Evolutionary conservation across 2,113 vertebrate species (phyloP).

Genomic region (Uria aalge): DNA sequence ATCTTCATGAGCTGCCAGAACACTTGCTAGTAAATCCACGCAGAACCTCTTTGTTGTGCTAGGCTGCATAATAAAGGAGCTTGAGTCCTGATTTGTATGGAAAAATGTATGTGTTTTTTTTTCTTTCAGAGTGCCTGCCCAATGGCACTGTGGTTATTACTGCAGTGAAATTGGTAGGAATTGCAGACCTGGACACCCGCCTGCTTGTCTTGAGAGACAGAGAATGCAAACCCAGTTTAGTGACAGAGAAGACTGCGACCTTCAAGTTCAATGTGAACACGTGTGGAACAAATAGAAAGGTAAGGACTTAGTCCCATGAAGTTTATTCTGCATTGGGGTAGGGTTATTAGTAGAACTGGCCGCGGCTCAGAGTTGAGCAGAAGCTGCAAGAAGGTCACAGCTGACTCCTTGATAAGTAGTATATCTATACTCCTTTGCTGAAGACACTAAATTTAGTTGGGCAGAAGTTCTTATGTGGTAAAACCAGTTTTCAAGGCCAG

Average conservation of each 20-base stretch:
- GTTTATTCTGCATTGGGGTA: neutral
- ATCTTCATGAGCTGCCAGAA: neutral
- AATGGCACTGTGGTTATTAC: slow-evolving; percentile 53
- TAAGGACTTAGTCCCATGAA: neutral
- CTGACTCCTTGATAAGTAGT: neutral
- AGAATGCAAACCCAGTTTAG: slow-evolving; percentile 1
- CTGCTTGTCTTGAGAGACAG: slow-evolving; percentile 42
- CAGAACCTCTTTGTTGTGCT: neutral
- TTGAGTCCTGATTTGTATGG: neutral
- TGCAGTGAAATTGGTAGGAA: neutral
- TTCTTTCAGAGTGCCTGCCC: slow-evolving; percentile 53
- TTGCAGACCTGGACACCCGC: slow-evolving; percentile 23
- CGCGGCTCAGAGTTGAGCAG: neutral
- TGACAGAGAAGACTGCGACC: slow-evolving; percentile 35
- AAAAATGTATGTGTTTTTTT: neutral
- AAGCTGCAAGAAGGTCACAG: neutral
- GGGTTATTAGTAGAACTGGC: neutral
- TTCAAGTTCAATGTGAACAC: slow-evolving; percentile 46
- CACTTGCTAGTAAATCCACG: neutral
- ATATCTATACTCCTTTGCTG: neutral
- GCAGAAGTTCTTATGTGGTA: neutral
- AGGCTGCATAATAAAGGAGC: neutral
- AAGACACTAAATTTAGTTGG: neutral
- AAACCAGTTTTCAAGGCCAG: neutral
- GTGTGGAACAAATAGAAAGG: slow-evolving; percentile 58